Conservation (phyloP, 2,113 vertebrate genomes). For the Loxodonta africana region DNA sequence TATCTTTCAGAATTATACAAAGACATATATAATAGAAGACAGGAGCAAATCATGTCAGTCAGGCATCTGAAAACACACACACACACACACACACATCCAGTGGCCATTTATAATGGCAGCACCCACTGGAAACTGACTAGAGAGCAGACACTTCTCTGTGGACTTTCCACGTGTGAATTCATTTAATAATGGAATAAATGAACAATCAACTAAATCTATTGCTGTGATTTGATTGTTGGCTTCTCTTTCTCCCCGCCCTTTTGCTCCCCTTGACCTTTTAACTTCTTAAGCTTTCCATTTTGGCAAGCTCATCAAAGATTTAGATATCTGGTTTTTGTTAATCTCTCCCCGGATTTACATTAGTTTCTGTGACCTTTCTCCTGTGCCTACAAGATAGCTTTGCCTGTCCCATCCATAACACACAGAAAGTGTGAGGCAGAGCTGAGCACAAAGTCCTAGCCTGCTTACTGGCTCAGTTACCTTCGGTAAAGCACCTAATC, state of each 20-base stretch:
- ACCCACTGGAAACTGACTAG: accelerated
- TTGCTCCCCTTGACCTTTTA: background rate
- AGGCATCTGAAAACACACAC: background rate
- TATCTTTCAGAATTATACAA: background rate
- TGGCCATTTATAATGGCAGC: background rate
- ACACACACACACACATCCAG: background rate
- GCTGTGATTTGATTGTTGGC: background rate
- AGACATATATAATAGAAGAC: background rate
- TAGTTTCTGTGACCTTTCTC: background rate
- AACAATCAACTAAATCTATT: background rate
- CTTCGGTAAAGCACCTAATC: no score
- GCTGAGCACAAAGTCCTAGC: background rate
- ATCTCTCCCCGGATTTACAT: background rate
- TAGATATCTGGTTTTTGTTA: background rate
- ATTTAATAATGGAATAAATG: background rate
- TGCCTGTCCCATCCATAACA: no score
- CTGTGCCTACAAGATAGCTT: background rate
- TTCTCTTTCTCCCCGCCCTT: background rate
- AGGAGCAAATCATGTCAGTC: background rate
- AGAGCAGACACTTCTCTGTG: accelerated
- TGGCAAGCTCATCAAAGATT: background rate
- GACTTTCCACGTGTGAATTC: accelerated
- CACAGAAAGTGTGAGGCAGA: background rate
- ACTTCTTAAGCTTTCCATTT: background rate
- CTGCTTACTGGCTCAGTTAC: background rate